These are phyloP conservation scores for Coracopsis vasa DNA, from an alignment of 2,113 vertebrate genomes.

Conservation along the genomic window DNA sequence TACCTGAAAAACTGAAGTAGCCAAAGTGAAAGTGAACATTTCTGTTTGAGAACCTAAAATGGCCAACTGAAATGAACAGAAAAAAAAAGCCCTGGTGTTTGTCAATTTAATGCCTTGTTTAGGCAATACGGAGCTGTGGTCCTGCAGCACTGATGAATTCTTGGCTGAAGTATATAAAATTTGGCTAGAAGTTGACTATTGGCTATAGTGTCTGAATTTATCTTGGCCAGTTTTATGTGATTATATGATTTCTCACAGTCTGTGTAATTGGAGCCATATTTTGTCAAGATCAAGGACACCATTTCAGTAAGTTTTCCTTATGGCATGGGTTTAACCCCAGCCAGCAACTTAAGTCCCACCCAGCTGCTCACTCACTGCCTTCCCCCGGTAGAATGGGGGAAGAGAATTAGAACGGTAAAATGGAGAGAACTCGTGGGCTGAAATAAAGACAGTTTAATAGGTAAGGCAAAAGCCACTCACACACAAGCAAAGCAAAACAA, in stretches of 20 bases:
- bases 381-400: neutral
- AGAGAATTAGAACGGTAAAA: neutral
- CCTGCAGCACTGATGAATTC: neutral
- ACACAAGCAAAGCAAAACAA: neutral
- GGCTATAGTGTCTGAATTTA: neutral
- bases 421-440: neutral
- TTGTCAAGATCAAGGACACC: neutral
- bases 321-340: neutral
- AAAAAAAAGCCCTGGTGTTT: neutral
- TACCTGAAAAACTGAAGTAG: neutral
- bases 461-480: neutral
- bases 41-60: neutral
- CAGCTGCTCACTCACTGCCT: neutral
- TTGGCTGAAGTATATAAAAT: neutral
- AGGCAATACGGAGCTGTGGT: neutral
- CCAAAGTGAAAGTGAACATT: neutral
- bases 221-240: neutral
- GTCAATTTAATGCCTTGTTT: neutral
- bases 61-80: neutral
- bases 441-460: neutral
- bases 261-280: neutral
- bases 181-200: neutral
- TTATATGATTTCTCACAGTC: neutral
- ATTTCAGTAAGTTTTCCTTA: neutral
- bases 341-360: neutral